Percentiles rank a stretch among this genome's conserved stretches.
Evolutionary conservation across 2,797 vertebrate genomes (phyloP).

Genomic region (Telmatherina bonti): DNA sequence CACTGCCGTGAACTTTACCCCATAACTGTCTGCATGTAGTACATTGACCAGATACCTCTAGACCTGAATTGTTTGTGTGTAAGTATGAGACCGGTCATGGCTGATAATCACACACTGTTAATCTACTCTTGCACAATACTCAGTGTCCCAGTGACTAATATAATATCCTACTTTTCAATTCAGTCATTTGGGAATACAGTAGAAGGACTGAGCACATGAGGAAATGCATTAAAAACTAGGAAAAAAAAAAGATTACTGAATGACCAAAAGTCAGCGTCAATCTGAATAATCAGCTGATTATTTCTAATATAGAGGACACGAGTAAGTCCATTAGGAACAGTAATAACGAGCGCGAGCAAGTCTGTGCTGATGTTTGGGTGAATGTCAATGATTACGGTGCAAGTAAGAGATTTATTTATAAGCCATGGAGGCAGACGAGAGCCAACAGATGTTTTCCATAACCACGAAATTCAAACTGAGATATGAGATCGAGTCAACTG

Average conservation of each 20-base stretch:
- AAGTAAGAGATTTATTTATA: conserved; percentile 27
- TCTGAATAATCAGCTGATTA: conserved; percentile 4
- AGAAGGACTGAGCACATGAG: not conserved
- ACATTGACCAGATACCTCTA: conserved; percentile 43
- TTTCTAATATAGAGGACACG: conserved; percentile 11
- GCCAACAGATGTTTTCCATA: conserved; percentile 38
- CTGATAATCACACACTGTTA: conserved; percentile 28
- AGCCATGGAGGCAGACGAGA: conserved; percentile 25
- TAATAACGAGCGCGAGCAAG: conserved; percentile 6
- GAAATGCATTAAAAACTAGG: not conserved
- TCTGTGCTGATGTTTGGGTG: not conserved
- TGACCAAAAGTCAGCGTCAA: not conserved
- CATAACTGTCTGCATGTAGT: conserved; percentile 50
- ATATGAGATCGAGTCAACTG: conserved; percentile 35
- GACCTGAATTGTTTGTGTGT: conserved; percentile 48
- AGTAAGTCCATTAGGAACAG: not conserved
- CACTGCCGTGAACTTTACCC: conserved; percentile 58
- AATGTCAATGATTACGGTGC: conserved; percentile 5
- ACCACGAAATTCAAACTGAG: conserved; percentile 35
- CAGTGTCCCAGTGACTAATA: conserved; percentile 29
- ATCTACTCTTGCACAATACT: conserved; percentile 24
- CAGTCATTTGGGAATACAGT: conserved; percentile 11
- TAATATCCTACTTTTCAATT: conserved; percentile 40
- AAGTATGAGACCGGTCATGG: not conserved
- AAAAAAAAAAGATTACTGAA: conserved; percentile 2